Conservation (phyloP, 2,888 invertebrate species). For the Apodemia duryi region DNA sequence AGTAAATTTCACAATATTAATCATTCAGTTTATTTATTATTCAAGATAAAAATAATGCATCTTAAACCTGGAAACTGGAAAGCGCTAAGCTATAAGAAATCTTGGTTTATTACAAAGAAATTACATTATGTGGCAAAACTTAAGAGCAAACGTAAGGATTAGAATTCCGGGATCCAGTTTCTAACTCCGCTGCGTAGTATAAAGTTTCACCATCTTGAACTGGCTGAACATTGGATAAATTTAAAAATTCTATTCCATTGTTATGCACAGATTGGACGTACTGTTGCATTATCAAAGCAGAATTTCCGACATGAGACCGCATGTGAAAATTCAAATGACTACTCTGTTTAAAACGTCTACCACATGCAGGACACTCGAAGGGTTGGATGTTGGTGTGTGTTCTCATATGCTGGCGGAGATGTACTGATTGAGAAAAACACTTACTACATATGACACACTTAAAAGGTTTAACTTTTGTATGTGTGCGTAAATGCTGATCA, state of each 20-base stretch:
- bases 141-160: conserved; percentile 19
- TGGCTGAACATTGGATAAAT: conserved; percentile 56
- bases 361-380: conserved; percentile 63
- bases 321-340: conserved; percentile 72
- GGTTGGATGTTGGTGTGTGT: conserved; percentile 74
- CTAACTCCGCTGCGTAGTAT: conserved; percentile 58
- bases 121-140: conserved; percentile 5
- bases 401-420: conserved; percentile 70
- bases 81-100: background rate
- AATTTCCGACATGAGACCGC: conserved; percentile 56
- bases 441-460: conserved; percentile 68
- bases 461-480: conserved; percentile 70
- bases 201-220: conserved; percentile 61
- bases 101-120: background rate
- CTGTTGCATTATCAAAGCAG: conserved; percentile 42
- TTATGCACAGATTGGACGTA: conserved; percentile 45
- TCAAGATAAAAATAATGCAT: no score
- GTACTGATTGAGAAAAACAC: conserved; percentile 71
- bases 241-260: conserved; percentile 51
- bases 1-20: no score
- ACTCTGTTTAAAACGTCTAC: conserved; percentile 66
- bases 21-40: no score
- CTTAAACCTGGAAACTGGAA: no score
- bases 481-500: conserved; percentile 70
- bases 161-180: conserved; percentile 19